Percentiles rank a stretch among this genome's conserved stretches.
phyloP scores from a whole-genome alignment of 2,113 vertebrate species.

The Ceuthmochares aereus region DNA sequence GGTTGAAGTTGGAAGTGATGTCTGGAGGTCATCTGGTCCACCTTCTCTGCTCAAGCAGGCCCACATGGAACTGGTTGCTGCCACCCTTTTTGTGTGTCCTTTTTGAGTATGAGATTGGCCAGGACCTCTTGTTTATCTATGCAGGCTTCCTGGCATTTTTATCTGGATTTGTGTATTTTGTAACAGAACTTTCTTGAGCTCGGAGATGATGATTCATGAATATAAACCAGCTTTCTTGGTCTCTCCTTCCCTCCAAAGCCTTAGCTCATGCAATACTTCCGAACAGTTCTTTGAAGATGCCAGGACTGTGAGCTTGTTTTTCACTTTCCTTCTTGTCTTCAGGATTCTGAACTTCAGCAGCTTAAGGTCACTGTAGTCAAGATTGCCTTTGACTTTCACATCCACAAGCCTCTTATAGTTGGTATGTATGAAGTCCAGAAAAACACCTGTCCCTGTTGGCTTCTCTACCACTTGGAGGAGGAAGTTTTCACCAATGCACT shows the following conservation, averaged over 20 bases:
- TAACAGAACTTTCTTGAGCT: background rate
- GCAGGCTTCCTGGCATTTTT: background rate
- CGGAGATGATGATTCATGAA: background rate
- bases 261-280: accelerated
- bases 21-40: background rate
- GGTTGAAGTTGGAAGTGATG: background rate
- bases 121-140: background rate
- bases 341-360: background rate
- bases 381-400: background rate
- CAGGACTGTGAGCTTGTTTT: background rate
- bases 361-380: background rate
- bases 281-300: background rate
- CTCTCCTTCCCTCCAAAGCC: background rate
- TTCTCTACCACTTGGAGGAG: background rate
- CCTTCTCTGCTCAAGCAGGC: background rate
- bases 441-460: background rate
- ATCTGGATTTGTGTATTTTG: background rate
- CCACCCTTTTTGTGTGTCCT: accelerated
- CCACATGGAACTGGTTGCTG: accelerated
- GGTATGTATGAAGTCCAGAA: background rate
- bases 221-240: background rate
- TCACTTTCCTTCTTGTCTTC: background rate
- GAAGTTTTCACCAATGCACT: background rate
- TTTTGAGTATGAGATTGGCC: background rate
- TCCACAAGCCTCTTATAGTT: background rate